phyloP scores from a whole-genome alignment of 2,797 vertebrate species.

The Parauchenoglanis punctatus region DNA sequence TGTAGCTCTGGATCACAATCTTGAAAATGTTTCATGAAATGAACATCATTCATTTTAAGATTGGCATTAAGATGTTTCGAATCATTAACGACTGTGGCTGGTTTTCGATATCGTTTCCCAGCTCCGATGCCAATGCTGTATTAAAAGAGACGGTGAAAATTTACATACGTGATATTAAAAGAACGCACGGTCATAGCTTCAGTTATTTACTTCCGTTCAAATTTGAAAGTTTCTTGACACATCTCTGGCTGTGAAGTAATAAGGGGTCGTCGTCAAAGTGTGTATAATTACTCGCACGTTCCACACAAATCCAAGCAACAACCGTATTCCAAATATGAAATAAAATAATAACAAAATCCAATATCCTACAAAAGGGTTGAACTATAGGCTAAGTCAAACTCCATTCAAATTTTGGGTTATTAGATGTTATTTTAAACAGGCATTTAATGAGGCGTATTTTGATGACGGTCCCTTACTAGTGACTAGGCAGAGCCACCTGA shows the following conservation, averaged over 20 bases:
- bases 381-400: background rate
- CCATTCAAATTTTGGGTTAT: background rate
- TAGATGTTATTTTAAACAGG: background rate
- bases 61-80: background rate
- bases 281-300: background rate
- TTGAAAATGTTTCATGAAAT: background rate
- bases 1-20: background rate
- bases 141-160: background rate
- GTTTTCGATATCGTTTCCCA: background rate
- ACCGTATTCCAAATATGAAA: background rate
- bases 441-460: background rate
- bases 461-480: background rate
- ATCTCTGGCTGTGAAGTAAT: background rate
- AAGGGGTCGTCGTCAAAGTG: background rate
- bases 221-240: background rate
- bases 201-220: background rate
- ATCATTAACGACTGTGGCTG: background rate
- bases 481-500: background rate
- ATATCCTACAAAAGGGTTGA: background rate
- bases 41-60: background rate
- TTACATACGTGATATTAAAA: background rate
- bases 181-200: background rate
- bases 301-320: background rate
- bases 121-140: background rate
- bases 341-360: background rate